phyloP scores from a whole-genome alignment of 2,888 invertebrate species.

The Stratiomys singularior region DNA sequence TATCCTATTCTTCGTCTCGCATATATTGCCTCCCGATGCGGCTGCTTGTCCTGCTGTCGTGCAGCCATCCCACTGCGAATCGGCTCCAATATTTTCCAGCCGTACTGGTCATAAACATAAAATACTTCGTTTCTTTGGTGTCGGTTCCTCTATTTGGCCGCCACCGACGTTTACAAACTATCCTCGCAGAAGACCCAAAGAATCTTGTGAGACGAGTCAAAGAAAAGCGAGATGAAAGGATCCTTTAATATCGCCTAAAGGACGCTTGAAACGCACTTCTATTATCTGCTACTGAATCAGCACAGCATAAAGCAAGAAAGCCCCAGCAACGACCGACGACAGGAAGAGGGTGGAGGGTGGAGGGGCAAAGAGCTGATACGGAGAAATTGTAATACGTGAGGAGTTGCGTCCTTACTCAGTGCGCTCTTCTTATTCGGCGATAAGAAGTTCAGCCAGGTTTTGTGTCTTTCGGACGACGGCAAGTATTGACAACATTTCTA shows the following conservation, averaged over 20 bases:
- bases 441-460: not conserved
- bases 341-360: not conserved
- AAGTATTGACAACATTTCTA: not conserved
- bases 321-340: not conserved
- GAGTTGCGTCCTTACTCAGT: not conserved
- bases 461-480: not conserved
- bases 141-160: not conserved
- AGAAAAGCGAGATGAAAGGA: not conserved
- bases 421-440: not conserved
- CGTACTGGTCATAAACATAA: not conserved
- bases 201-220: not conserved
- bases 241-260: slow-evolving; percentile 25
- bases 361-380: not conserved
- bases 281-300: slow-evolving; percentile 8
- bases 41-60: not conserved
- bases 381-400: not conserved
- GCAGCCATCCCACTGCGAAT: not conserved
- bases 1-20: not conserved
- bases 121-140: not conserved
- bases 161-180: not conserved
- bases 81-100: not conserved
- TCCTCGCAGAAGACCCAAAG: not conserved
- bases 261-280: slow-evolving; percentile 18
- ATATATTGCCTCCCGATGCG: not conserved
- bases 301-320: not conserved